Conservation (phyloP, 2,888 invertebrate species). For the Oscheius onirici region DNA sequence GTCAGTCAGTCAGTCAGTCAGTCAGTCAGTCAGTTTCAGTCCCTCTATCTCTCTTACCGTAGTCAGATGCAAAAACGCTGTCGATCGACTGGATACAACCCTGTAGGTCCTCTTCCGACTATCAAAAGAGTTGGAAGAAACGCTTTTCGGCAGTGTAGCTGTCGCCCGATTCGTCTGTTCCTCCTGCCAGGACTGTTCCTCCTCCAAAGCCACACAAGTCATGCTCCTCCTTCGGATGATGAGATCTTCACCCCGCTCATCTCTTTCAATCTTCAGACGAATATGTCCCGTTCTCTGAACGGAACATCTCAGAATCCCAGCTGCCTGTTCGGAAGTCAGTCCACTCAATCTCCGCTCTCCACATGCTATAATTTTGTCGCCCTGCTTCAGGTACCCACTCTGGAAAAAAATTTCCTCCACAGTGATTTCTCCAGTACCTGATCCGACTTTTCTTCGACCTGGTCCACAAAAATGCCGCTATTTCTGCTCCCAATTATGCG, state of each 20-base stretch:
- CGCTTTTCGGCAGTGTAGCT: not conserved
- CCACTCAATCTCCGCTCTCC: constrained; percentile 19
- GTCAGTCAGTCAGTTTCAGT: too few relatives aligned
- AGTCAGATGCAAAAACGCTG: constrained; percentile 6
- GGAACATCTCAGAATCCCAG: constrained; percentile 15
- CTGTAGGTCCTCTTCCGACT: constrained; percentile 13
- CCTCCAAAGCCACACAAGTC: constrained; percentile 28
- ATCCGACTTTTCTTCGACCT: constrained; percentile 20
- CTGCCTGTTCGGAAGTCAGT: constrained; percentile 31
- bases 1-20: too few relatives aligned
- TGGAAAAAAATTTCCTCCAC: not conserved
- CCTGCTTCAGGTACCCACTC: constrained; percentile 20
- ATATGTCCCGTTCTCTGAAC: constrained; percentile 10
- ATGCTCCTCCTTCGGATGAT: constrained; percentile 30
- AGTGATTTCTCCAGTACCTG: not conserved
- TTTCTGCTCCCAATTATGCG: constrained; percentile 34
- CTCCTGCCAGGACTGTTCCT: constrained; percentile 21
- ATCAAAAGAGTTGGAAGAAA: constrained; percentile 4
- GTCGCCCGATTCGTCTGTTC: not conserved
- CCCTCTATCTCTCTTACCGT: too few relatives aligned
- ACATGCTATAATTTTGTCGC: constrained; percentile 22
- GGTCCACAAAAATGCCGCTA: constrained; percentile 32
- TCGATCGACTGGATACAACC: constrained; percentile 1
- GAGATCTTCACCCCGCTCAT: constrained; percentile 30
- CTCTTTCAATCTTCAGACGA: constrained; percentile 6